Percentiles rank a stretch among this genome's conserved stretches.
Evolutionary conservation across 1,140 invertebrate genomes (phyloP).

Genomic region (Trissolcus basalis): DNA sequence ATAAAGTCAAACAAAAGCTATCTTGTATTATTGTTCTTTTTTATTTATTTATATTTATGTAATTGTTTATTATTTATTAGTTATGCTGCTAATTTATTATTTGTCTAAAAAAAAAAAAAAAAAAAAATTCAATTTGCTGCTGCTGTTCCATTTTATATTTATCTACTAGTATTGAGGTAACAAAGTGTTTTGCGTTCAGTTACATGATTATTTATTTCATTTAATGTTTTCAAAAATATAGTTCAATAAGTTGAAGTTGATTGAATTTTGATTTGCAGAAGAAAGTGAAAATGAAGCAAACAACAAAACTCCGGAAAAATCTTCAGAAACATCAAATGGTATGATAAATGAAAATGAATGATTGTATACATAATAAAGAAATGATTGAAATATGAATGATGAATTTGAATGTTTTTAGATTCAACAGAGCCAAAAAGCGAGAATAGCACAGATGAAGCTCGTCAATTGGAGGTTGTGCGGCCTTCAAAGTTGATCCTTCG

Average conservation of each 20-base stretch:
- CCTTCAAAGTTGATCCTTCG: conserved; percentile 58
- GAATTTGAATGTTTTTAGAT: background rate
- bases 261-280: conserved; percentile 33
- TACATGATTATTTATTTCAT: too few relatives aligned
- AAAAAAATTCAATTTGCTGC: too few relatives aligned
- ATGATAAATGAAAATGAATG: background rate
- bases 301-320: conserved; percentile 10
- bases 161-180: too few relatives aligned
- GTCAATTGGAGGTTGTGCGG: background rate
- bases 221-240: too few relatives aligned
- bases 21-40: too few relatives aligned
- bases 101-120: too few relatives aligned
- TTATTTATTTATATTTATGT: too few relatives aligned
- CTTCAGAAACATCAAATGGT: conserved; percentile 21
- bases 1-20: too few relatives aligned
- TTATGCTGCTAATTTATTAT: too few relatives aligned
- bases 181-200: too few relatives aligned
- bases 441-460: conserved; percentile 41
- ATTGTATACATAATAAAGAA: background rate
- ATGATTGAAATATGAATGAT: background rate
- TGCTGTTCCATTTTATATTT: too few relatives aligned
- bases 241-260: conserved; percentile 3
- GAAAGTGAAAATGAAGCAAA: conserved; percentile 42
- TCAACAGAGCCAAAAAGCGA: conserved; percentile 51
- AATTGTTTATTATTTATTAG: conserved; percentile 3